Base-by-base conservation (phyloP, 1,140 invertebrate species). In the Philotrypesis tridentata region DNA sequence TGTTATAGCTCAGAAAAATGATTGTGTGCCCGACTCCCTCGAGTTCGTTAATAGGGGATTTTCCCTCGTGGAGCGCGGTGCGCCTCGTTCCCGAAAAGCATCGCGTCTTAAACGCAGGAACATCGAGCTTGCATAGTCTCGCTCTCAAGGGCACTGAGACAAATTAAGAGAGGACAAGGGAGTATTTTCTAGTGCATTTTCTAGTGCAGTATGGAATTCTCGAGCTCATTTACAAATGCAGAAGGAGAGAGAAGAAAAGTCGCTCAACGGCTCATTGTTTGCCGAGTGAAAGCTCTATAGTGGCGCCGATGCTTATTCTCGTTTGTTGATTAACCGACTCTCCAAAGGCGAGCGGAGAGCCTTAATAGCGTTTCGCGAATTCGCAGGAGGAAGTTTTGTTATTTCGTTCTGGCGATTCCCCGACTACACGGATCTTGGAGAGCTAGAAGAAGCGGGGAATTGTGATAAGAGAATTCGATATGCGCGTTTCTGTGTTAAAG, bases 1-100 rank as follows among this genome's bases (percentile, higher is more conserved):
- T 2, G 12, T 29, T 14, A 72, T 40, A 55, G 61, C 6, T 17
- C 11, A 29, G 14, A 65, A 25, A 67, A 67, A 67, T 27, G 27
- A 43, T 31, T 40, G 12, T 67, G 25, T 72, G 21, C 68, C 27
- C 25, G n/a, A 1, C 73, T 25, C 79, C 63, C 76, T 76, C 43
- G 67, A 79, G 37, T 14, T 43, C 74, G 76, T 79, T 82, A 84
- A 84, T 72, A 63, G 67, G 40, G 61, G 71, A 55, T 61, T 60
- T 55, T n/a, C n/a, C 14, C 31, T 17, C 3, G 25, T 9, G 17
- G 25, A 21, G 17, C 5, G n/a, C n/a, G n/a, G n/a, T 7, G 27
- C 61, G 9, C 31, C 43, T 5, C 74, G 67, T 74, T 80, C 61
- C 40, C 25, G 4, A 68, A 68, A 68, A 12, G 23, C 33, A 0